phyloP scores from a whole-genome alignment of 2,797 vertebrate genomes.

The Brachymystax lenok region DNA sequence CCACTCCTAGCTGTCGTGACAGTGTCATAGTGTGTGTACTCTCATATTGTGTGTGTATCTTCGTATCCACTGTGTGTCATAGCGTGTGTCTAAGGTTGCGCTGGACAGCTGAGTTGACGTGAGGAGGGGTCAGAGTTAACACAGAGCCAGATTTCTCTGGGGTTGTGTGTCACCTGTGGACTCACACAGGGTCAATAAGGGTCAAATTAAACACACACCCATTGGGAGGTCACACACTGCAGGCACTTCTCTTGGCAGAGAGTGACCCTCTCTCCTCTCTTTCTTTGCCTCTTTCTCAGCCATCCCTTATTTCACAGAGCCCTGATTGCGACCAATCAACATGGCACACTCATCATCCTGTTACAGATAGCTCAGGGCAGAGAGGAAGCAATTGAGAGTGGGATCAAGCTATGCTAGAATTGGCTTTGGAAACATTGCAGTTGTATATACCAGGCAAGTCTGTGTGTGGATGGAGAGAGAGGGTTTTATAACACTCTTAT shows the following conservation, averaged over 20 bases:
- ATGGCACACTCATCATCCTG: no score
- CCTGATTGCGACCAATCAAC: slow-evolving; percentile 20
- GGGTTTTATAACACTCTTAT: slow-evolving; percentile 22
- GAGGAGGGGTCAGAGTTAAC: background rate
- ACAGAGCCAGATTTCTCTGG: background rate
- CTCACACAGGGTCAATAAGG: background rate
- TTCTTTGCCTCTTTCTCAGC: background rate
- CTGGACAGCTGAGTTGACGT: background rate
- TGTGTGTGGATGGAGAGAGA: background rate
- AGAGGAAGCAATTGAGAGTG: background rate
- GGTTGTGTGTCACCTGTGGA: background rate
- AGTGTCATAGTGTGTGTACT: no score
- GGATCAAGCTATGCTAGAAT: no score
- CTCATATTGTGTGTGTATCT: no score
- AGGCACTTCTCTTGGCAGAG: background rate
- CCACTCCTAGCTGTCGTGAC: no score
- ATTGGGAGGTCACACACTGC: background rate
- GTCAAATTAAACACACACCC: background rate
- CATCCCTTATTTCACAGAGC: background rate
- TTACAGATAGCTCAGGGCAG: background rate
- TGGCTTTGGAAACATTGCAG: background rate
- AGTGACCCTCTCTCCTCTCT: background rate
- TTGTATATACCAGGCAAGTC: background rate
- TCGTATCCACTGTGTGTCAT: no score
- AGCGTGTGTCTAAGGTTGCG: no score